Base-by-base conservation (phyloP, 2,113 vertebrate species). In the Pipra filicauda region DNA sequence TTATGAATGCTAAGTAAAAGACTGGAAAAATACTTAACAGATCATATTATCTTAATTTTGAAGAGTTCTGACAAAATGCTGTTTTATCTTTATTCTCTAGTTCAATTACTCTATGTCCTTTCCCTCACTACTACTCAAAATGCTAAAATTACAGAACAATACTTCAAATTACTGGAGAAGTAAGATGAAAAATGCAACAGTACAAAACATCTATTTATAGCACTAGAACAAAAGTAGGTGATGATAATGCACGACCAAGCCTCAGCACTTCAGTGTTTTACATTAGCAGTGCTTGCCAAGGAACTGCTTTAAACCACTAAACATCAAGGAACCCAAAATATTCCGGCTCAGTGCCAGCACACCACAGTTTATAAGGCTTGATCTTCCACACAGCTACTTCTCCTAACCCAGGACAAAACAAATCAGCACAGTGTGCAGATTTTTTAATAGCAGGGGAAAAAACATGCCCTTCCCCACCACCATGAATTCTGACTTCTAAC, bases 131-230 rank as follows among this genome's bases (percentile, higher is more conserved):
- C 57, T 55, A 74, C 5, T 71, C 24, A 91, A 85, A 94, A 85
- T 49, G 24, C 23, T 33, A 76, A 16, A 89, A 82, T 74, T 72
- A 81, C 73, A 72, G 70, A 92, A 67, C 37, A 85, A 0, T 14
- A 66, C 62, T 96, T 80, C 78, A 76, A 77, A 80, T 76, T 55
- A 76, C 59, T 59, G 43, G 31, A 89, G 79, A 91, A 80, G 11
- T 12, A 55, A 64, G 31, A 91, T 58, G 44, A 72, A 92, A 96
- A 96, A 93, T 13, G 17, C 75, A 88, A 70, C 67, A 85, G 78
- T 76, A 93, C 85, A 93, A 93, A 95, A 65, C 41, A 85, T 12
- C 71, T 85, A 73, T 93, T 95, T 88, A 88, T 85, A 76, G 82
- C 71, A 69, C 33, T 16, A 69, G 70, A 85, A 93, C 81, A 91